Evolutionary conservation across 1,140 invertebrate genomes (phyloP).

Genomic region (Drosophila micromelanica): DNA sequence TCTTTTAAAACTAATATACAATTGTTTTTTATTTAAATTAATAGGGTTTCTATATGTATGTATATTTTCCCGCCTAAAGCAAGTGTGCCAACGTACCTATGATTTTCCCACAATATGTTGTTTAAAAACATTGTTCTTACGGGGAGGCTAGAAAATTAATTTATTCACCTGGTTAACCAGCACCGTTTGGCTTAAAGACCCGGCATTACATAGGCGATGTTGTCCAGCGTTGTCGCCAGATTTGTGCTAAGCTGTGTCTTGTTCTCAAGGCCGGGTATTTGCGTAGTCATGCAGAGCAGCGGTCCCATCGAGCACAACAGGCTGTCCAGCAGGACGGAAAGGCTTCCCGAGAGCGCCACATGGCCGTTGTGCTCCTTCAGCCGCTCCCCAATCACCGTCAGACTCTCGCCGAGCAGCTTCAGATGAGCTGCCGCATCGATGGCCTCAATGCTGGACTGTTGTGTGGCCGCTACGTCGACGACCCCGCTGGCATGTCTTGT

Average conservation of each 20-base stretch:
- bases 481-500: slow-evolving; percentile 1
- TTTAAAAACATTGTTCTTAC: background rate
- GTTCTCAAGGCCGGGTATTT: slow-evolving; percentile 89
- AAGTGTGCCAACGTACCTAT: background rate
- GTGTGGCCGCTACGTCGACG: background rate
- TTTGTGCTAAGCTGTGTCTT: slow-evolving; percentile 86
- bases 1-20: slow-evolving; percentile 10
- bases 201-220: slow-evolving; percentile 98
- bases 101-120: background rate
- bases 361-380: slow-evolving; percentile 97
- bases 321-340: slow-evolving; percentile 97
- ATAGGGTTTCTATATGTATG: slow-evolving; percentile 2
- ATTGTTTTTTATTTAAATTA: slow-evolving; percentile 11
- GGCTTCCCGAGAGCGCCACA: slow-evolving; percentile 96
- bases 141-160: background rate
- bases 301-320: slow-evolving; percentile 96
- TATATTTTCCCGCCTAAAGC: slow-evolving; percentile 9
- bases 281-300: slow-evolving; percentile 93
- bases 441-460: slow-evolving; percentile 90
- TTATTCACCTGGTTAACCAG: background rate
- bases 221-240: slow-evolving; percentile 93
- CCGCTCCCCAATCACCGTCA: slow-evolving; percentile 96
- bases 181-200: slow-evolving; percentile 88
- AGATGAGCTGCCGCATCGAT: slow-evolving; percentile 97
- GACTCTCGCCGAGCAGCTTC: slow-evolving; percentile 95